Base-by-base conservation (phyloP, 1,140 invertebrate genomes). In the Oncopodura yosiiana region DNA sequence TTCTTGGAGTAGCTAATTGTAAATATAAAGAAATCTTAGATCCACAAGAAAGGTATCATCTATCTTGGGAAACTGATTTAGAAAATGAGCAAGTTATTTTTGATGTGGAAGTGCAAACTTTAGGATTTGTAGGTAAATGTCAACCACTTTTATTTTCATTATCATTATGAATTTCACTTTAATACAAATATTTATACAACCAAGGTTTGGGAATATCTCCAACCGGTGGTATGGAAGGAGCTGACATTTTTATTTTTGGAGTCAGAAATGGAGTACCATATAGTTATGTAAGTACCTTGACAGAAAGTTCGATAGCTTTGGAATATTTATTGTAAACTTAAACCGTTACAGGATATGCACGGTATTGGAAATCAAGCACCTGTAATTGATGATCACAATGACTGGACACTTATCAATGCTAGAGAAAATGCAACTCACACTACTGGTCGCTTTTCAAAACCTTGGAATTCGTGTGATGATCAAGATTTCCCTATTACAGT, bases 191-290 rank as follows among this genome's bases (percentile, higher is more conserved):
- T n/a, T n/a, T n/a, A n/a, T n/a, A n/a, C n/a, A n/a, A n/a, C n/a
- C n/a, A n/a, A n/a, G 56, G 56, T 6, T 38, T 58, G n/a, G 56
- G 56, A 1, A 34, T 58, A 12, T 53, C 49, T 4, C 38, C 39
- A 1, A 46, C 18, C 24, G 52, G 38, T n/a, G 44, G 46, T 14
- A 59, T 59, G 57, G 3, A 42, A 30, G 29, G 37, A 23, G 57
- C 57, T 16, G 57, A 59, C 18, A 49, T 59, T 34, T 23, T 55
- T 9, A 54, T 59, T 6, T 52, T 34, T 3, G 46, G 57, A 11
- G 53, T 56, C 1, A 11, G n/a, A 11, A 18, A n/a, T 26, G 11
- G 8, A 16, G 6, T 18, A 18, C 46, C 32, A 1, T 49, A 37
- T 26, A 27, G 12, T 37, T 49, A 19, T 2, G 46, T 49, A 49